Percentiles rank a stretch among this genome's conserved stretches.
Evolutionary conservation across 2,797 vertebrate species (phyloP).

Genomic region (Liasis olivaceus): DNA sequence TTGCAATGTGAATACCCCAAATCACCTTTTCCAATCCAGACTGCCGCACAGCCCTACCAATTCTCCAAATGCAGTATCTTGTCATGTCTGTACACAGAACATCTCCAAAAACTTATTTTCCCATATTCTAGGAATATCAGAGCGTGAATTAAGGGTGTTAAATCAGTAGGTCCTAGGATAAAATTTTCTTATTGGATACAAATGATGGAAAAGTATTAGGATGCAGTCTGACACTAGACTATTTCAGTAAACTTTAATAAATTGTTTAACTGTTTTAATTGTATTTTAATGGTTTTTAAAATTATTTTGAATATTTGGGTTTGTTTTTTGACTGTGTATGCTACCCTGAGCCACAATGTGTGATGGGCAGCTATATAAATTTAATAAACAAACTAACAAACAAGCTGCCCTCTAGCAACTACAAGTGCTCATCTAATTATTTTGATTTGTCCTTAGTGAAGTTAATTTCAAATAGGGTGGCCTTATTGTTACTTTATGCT

Average conservation of each 20-base stretch:
- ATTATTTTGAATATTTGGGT: no score
- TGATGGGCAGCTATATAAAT: no score
- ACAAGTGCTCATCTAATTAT: background rate
- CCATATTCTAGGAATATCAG: background rate
- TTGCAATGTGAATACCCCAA: background rate
- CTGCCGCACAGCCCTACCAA: background rate
- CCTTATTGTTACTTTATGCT: no score
- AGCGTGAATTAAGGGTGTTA: background rate
- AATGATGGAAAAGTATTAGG: background rate
- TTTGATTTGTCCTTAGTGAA: background rate
- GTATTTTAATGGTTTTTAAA: no score
- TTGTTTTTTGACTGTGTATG: no score
- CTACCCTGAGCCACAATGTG: no score
- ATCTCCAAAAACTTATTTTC: background rate
- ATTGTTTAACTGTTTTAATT: no score
- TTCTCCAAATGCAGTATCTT: background rate
- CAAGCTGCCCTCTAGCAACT: background rate
- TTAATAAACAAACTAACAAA: no score
- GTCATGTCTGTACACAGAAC: background rate
- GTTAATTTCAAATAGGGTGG: no score
- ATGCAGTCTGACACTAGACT: no score
- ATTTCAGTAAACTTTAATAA: no score
- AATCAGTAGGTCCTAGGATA: background rate
- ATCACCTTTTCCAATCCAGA: background rate
- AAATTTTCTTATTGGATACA: background rate